phyloP scores from a whole-genome alignment of 2,797 vertebrate species.

The Myotis daubentonii region DNA sequence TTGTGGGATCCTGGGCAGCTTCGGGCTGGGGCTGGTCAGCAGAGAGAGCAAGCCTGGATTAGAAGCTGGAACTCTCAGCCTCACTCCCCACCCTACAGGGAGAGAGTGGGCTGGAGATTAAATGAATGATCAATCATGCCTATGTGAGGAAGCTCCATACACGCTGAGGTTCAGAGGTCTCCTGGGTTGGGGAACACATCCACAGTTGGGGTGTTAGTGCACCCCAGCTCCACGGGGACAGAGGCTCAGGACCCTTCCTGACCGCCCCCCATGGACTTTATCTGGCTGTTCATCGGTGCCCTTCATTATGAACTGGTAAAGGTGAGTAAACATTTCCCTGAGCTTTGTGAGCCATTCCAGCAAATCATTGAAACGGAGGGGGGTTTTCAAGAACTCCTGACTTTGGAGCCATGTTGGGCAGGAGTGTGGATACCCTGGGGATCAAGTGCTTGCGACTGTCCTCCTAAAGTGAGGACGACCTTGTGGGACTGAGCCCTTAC shows the following conservation, averaged over 20 bases:
- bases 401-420: background rate
- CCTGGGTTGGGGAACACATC: background rate
- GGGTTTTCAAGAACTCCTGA: background rate
- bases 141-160: background rate
- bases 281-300: background rate
- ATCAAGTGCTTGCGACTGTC: background rate
- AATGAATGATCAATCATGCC: background rate
- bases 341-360: background rate
- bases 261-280: background rate
- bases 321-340: background rate
- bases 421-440: background rate
- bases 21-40: background rate
- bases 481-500: background rate
- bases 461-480: background rate
- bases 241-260: background rate
- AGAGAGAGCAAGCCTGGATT: background rate
- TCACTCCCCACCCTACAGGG: background rate
- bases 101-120: background rate
- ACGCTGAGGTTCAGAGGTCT: background rate
- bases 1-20: background rate
- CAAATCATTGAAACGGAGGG: background rate
- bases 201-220: background rate
- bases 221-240: background rate
- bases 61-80: background rate
- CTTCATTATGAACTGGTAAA: background rate